phyloP scores from a whole-genome alignment of 2,797 vertebrate species.

The Sebastolobus alascanus region DNA sequence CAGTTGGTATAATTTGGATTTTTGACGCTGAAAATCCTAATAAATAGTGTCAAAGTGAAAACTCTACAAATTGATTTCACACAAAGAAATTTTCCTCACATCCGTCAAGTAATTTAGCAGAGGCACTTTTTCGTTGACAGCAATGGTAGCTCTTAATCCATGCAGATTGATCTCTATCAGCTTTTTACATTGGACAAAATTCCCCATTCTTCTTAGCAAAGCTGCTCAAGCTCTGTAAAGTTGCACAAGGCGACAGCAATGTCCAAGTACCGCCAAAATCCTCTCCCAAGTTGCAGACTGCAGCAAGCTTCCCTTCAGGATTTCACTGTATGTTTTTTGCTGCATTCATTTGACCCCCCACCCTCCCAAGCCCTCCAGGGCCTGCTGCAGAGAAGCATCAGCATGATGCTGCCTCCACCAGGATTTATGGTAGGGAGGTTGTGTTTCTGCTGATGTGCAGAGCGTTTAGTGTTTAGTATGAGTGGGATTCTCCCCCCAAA shows the following conservation, averaged over 20 bases:
- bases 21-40: neutral
- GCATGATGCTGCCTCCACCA: constrained; percentile 19
- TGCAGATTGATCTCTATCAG: neutral
- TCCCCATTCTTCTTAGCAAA: neutral
- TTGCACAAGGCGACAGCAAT: constrained; percentile 2
- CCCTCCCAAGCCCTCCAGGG: neutral
- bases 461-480: constrained; percentile 3
- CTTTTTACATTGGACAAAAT: constrained; percentile 6
- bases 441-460: constrained; percentile 27
- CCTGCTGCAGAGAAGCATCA: constrained; percentile 34
- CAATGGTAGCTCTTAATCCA: neutral
- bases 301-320: constrained; percentile 25
- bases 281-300: constrained; percentile 15
- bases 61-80: neutral
- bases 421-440: constrained; percentile 8
- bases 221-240: neutral
- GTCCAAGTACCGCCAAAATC: neutral
- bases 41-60: neutral
- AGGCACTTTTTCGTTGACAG: neutral
- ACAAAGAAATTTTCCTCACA: neutral
- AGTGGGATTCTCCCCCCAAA: neutral
- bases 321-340: constrained; percentile 26
- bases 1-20: constrained; percentile 7
- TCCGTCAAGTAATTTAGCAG: constrained; percentile 1
- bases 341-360: constrained; percentile 37